Evolutionary conservation across 2,797 vertebrate genomes (phyloP), one percentile per base, ranked within the genome.

Genomic region (Micrastur ruficollis): DNA sequence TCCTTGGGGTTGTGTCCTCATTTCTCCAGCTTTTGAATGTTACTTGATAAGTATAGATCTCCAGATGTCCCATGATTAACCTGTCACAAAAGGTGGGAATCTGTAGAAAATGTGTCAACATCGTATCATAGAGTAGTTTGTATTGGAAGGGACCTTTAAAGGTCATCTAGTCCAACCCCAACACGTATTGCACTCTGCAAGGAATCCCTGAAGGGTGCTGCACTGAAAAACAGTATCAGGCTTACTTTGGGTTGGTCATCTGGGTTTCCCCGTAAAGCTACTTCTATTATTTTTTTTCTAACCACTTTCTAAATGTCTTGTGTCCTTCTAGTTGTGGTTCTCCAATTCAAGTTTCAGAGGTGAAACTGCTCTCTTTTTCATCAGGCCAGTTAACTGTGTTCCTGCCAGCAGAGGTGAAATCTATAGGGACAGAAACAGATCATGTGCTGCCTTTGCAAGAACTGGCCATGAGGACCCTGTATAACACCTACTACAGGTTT

Each of bases 381-480:
- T 97, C 98, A 34, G 98, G 98, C 40, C 98, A 98, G 65, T 96
- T 98, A 72, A 98, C 98, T 17, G 98, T 99, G 14, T 98, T 98
- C 85, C 98, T 99, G 86, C 99, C 99, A 3, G 98, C 98, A 17
- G 99, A 99, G 96, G 99, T 99, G 96, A 99, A 99, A 96, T 97
- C 98, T 88, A 98, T 99, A n/a, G 99, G 99, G 66, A 98, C 98
- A 5, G 98, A 98, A 96, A 91, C 90, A 1, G 99, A 99, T 26
- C 98, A 61, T 1, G 98, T 99, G 86, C 97, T 99, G 81, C 99
- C 99, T 25, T 98, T 99, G 95, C 99, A 99, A 96, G 99, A 99
- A 97, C 96, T 99, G 92, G 98, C 99, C 65, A 99, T 99, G 98
- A 98, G 99, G 97, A 97, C 97, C 8, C 98, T 99, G 50, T 98